phyloP scores from a whole-genome alignment of 2,797 vertebrate species.

The Lophius americanus region DNA sequence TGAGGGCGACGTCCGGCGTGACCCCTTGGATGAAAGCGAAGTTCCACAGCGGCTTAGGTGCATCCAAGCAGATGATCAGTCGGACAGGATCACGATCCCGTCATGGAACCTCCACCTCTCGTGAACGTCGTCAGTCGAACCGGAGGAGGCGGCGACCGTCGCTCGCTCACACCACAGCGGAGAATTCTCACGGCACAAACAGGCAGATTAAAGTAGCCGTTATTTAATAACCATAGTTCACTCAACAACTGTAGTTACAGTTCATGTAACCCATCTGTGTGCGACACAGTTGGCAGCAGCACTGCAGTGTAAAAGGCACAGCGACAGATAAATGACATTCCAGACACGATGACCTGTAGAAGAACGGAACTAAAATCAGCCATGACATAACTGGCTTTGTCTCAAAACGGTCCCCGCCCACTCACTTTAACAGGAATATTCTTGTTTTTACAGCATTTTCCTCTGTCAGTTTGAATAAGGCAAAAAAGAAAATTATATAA shows the following conservation, averaged over 20 bases:
- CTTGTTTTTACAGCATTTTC: conserved; percentile 68
- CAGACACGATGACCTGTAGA: conserved; percentile 61
- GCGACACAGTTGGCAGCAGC: conserved; percentile 73
- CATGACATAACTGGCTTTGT: conserved; percentile 69
- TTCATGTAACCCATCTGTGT: conserved; percentile 62
- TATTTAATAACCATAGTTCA: conserved; percentile 80
- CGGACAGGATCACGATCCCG: conserved; percentile 37
- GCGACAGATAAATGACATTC: conserved; percentile 52
- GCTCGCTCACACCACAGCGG: no score
- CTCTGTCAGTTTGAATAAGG: conserved; percentile 65
- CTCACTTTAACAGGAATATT: conserved; percentile 27
- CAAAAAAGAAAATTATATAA: conserved; percentile 47
- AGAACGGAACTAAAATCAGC: conserved; percentile 52
- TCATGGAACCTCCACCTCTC: conserved; percentile 16
- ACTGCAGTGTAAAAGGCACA: conserved; percentile 79
- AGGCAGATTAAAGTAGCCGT: conserved; percentile 59
- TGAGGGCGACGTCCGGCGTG: conserved; percentile 30
- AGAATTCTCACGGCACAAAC: conserved; percentile 9
- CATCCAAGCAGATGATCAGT: conserved; percentile 62
- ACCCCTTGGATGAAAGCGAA: conserved; percentile 51
- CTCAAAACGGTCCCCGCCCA: conserved; percentile 54
- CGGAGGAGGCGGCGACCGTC: no score
- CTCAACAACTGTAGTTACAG: conserved; percentile 70
- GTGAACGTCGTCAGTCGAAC: neutral
- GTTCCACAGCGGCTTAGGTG: conserved; percentile 62